Percentiles rank a stretch among this genome's conserved stretches.
Conservation (phyloP, 2,888 invertebrate genomes). For the Diarsia brunnea region DNA sequence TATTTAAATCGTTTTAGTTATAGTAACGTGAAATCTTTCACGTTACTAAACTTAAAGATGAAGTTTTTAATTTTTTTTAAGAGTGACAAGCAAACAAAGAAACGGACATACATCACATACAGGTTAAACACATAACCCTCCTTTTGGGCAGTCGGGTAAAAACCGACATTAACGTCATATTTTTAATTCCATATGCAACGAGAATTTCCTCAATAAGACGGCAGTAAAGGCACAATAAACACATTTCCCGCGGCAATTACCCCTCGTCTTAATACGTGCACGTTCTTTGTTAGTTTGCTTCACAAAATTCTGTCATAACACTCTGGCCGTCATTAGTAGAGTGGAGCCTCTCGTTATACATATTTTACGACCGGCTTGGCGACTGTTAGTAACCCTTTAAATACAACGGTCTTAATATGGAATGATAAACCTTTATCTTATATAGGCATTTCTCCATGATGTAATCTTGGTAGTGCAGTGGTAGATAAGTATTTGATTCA, state of each 20-base stretch:
- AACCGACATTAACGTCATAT: neutral
- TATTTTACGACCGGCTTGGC: slow-evolving; percentile 79
- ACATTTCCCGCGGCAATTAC: slow-evolving; percentile 61
- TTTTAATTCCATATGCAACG: slow-evolving; percentile 8
- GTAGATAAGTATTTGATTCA: neutral
- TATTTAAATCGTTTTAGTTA: no score
- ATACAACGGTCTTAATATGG: slow-evolving; percentile 76
- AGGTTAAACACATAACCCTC: no score
- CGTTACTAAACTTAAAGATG: no score
- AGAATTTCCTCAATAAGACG: slow-evolving; percentile 14
- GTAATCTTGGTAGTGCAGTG: slow-evolving; percentile 8
- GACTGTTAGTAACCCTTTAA: slow-evolving; percentile 76
- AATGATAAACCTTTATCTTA: slow-evolving; percentile 77
- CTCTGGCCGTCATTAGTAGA: slow-evolving; percentile 70
- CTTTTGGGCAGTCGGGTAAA: no score
- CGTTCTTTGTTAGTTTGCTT: slow-evolving; percentile 66
- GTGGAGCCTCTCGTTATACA: slow-evolving; percentile 77
- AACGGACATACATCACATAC: no score
- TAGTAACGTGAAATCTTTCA: no score
- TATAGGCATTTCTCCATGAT: slow-evolving; percentile 68
- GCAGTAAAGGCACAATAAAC: slow-evolving; percentile 54
- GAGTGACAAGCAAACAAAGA: no score
- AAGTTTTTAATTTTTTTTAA: no score
- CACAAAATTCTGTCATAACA: slow-evolving; percentile 65
- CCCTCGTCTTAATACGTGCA: slow-evolving; percentile 63